Evolutionary conservation across 2,113 vertebrate species (phyloP).

Genomic region (Progne subis): DNA sequence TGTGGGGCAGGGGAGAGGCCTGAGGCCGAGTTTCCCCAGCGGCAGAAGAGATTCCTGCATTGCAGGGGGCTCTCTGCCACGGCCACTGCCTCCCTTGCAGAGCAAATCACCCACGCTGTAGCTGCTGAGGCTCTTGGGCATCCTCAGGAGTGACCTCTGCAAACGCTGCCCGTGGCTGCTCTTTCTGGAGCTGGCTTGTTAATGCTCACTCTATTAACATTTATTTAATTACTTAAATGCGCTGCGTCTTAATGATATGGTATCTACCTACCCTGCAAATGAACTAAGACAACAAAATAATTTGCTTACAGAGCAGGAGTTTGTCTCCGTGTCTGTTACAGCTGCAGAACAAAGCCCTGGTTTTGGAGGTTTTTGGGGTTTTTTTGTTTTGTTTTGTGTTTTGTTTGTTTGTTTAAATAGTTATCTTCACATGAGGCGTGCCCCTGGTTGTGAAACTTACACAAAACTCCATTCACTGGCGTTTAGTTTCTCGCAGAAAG

Average conservation of each 20-base stretch:
- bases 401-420: background rate
- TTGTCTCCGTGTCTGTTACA: background rate
- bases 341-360: background rate
- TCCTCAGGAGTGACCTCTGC: background rate
- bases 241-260: background rate
- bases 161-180: background rate
- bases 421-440: background rate
- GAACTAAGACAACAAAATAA: background rate
- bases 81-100: background rate
- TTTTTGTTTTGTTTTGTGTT: too few species aligned
- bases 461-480: background rate
- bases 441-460: background rate
- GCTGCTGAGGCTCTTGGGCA: background rate
- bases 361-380: too few species aligned
- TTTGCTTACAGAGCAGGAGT: background rate
- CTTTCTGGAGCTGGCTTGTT: background rate
- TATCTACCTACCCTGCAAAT: background rate
- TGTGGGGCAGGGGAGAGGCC: background rate
- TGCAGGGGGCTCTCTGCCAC: background rate
- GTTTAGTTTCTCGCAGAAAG: background rate
- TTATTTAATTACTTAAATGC: slow-evolving; percentile 12
- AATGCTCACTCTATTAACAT: background rate
- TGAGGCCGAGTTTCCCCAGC: background rate
- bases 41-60: background rate
- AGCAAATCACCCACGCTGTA: background rate